These are phyloP conservation scores for Pygmarrhopalites habei DNA, from an alignment of 1,140 invertebrate genomes.

Conservation along the genomic window DNA sequence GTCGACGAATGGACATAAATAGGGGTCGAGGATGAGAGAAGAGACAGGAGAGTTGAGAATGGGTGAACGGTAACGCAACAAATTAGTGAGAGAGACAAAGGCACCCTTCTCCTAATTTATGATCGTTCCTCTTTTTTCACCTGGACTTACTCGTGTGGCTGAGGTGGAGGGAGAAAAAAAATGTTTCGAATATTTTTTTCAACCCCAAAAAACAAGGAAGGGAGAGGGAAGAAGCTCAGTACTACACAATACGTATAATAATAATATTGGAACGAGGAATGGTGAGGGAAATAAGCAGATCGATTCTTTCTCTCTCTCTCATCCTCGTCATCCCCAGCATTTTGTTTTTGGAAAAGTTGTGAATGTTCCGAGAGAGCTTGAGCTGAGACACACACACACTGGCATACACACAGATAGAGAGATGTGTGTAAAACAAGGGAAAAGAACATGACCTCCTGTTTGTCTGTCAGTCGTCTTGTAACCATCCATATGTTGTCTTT, in stretches of 20 bases:
- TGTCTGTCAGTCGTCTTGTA: background rate
- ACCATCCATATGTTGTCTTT: slow-evolving; percentile 10
- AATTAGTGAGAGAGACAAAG: slow-evolving; percentile 35
- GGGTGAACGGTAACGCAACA: slow-evolving; percentile 32
- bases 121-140: slow-evolving; percentile 30
- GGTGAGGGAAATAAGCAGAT: background rate
- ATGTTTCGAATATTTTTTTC: slow-evolving; percentile 9
- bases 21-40: background rate
- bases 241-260: no score
- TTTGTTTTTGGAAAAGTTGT: no score
- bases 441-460: slow-evolving; percentile 13
- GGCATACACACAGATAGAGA: no score
- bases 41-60: slow-evolving; percentile 6
- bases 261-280: no score
- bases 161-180: background rate
- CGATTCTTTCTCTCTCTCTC: background rate
- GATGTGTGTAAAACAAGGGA: no score
- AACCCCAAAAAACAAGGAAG: background rate
- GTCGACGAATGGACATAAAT: no score
- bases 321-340: background rate
- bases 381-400: no score
- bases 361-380: no score
- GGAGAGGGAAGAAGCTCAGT: background rate
- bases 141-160: slow-evolving; percentile 7
- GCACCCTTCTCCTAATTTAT: slow-evolving; percentile 38